Evolutionary conservation across 1,140 invertebrate species (phyloP).

Genomic region (Olivierus martensii): DNA sequence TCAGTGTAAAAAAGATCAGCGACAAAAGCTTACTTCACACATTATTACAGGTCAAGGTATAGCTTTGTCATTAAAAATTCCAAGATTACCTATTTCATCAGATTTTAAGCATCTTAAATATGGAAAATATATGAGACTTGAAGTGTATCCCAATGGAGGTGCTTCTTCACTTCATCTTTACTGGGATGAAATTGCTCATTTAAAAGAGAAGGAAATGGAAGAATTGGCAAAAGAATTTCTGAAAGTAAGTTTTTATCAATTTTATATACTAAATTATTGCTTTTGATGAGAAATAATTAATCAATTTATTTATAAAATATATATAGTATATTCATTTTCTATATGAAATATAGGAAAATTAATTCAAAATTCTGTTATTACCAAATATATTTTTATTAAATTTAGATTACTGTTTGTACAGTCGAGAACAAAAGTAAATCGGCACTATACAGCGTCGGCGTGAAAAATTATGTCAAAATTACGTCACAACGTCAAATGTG

Average conservation of each 20-base stretch:
- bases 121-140: conserved; percentile 62
- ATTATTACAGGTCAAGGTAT: conserved; percentile 6
- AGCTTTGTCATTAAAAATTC: conserved; percentile 19
- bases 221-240: conserved; percentile 81
- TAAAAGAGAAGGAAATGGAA: conserved; percentile 57
- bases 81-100: conserved; percentile 15
- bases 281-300: no score
- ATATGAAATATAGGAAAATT: no score
- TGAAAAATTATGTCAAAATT: no score
- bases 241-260: conserved; percentile 39
- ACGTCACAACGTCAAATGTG: no score
- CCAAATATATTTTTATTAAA: no score
- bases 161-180: conserved; percentile 82
- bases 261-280: no score
- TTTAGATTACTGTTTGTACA: no score
- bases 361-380: no score
- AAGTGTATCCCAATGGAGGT: conserved; percentile 91
- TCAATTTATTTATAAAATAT: no score
- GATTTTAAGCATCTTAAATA: conserved; percentile 44
- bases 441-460: no score
- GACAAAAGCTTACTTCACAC: conserved; percentile 9
- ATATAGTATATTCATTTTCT: no score
- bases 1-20: conserved; percentile 21
- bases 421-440: no score
- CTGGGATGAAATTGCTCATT: conserved; percentile 72